Base-by-base conservation (phyloP, 2,797 vertebrate species). In the Leucoraja ocellata region DNA sequence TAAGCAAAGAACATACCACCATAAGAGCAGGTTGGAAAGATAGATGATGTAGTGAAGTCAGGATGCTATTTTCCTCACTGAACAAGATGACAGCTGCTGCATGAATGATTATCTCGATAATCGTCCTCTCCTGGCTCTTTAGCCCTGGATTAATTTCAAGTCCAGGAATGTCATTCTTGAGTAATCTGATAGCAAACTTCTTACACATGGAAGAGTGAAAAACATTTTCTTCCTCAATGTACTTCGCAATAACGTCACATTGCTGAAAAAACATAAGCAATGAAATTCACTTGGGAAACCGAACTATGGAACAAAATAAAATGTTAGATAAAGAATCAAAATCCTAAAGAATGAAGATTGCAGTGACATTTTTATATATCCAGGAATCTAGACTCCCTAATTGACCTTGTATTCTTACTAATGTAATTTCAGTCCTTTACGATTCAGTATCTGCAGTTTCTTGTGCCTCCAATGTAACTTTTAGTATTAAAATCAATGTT, bases 21-120 rank as follows among this genome's bases (percentile, higher is more conserved):
- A 99, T 99, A 94, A 76, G 94, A 46, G 8, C 88, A 0, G 98
- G 97, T 7, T 61, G 0, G 93, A 97, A 94, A 0, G 97, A 98
- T 94, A 99, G 94, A 14, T 96, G 96, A 94, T 95, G 95, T 11
- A 99, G 96, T 63, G 98, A 98, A 80, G 93, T 94, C 16, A 98
- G 93, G 93, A 97, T 5, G 0, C 61, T 93, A 93, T 95, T 95
- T 61, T 94, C 96, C 36, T 96, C 95, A 0, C 96, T 97, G 54
- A 98, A 95, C 93, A 99, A 93, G 93, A 74, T 13, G 36, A 98
- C 93, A 0, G 95, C 95, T 7, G 97, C 95, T 6, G 96, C 21
- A 71, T 99, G 98, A 93, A 98, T 58, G 0, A 96, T 95, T 94
- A 98, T 94, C 93, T 98, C 98, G 23, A 94, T 8, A 1, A 97